These are phyloP conservation scores for Xylota segnis DNA, from an alignment of 2,888 invertebrate genomes.

Conservation along the genomic window DNA sequence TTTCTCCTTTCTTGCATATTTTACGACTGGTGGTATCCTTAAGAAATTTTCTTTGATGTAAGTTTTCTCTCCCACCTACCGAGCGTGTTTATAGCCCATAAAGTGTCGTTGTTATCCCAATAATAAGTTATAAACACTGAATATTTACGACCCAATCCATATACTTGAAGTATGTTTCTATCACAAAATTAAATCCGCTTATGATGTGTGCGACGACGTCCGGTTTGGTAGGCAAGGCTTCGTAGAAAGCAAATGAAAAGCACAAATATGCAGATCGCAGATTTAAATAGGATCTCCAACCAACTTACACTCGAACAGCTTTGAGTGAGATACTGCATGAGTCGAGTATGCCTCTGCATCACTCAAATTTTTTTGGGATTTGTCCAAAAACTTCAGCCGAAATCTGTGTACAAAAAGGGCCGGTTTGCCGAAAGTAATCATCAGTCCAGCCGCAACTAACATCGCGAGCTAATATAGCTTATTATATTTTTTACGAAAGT, in stretches of 20 bases:
- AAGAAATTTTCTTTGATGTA: not conserved
- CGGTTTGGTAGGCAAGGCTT: not conserved
- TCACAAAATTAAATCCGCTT: not conserved
- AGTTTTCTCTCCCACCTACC: conserved; percentile 13
- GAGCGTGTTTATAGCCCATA: conserved; percentile 19
- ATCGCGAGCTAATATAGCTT: conserved; percentile 53
- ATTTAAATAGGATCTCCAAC: not conserved
- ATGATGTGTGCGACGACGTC: not conserved
- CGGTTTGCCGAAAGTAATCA: conserved; percentile 30
- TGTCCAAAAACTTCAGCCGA: conserved; percentile 40
- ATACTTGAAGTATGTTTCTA: conserved; percentile 14
- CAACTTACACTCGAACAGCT: conserved; percentile 1
- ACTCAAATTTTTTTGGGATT: conserved; percentile 49
- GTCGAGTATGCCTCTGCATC: not conserved
- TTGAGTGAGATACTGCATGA: conserved; percentile 3
- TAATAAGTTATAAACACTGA: conserved; percentile 7
- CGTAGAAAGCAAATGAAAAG: conserved; percentile 29
- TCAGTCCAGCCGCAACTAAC: conserved; percentile 68
- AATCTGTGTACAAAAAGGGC: conserved; percentile 64
- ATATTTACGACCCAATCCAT: conserved; percentile 36
- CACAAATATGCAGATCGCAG: not conserved
- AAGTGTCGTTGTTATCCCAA: not conserved
- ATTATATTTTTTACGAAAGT: not conserved
- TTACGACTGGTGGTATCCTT: conserved; percentile 6
- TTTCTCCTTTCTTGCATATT: conserved; percentile 33